phyloP scores from a whole-genome alignment of 2,797 vertebrate species.

The Harpagifer antarcticus region DNA sequence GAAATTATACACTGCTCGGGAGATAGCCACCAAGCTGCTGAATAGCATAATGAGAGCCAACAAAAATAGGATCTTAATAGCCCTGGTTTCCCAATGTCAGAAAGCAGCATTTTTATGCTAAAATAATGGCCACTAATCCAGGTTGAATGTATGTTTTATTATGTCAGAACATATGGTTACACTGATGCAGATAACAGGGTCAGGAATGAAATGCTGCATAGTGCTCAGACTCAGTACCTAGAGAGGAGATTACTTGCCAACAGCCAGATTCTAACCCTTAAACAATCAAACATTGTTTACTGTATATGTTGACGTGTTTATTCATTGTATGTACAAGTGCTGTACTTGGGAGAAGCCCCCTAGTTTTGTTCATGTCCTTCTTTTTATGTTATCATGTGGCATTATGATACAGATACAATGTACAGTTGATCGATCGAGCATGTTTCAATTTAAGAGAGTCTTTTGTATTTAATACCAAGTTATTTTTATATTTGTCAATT shows the following conservation, averaged over 20 bases:
- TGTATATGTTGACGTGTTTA: no score
- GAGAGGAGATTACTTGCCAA: not conserved
- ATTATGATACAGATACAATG: not conserved
- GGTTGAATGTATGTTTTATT: slow-evolving; percentile 55
- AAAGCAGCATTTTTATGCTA: slow-evolving; percentile 61
- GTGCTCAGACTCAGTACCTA: slow-evolving; percentile 5
- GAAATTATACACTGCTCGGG: slow-evolving; percentile 84
- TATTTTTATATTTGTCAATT: no score
- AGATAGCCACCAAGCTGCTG: slow-evolving; percentile 82
- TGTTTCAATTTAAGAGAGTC: not conserved
- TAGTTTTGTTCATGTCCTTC: no score
- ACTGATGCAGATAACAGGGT: slow-evolving; percentile 44
- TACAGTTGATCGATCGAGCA: slow-evolving; percentile 6
- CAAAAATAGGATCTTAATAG: slow-evolving; percentile 83
- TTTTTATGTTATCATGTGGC: not conserved
- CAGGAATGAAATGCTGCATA: slow-evolving; percentile 50
- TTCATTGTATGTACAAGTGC: no score
- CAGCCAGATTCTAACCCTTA: not conserved
- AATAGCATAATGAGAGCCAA: slow-evolving; percentile 80
- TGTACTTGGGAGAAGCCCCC: no score
- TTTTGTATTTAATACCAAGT: no score
- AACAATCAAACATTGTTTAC: no score
- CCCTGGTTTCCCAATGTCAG: slow-evolving; percentile 65
- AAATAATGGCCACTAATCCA: slow-evolving; percentile 19
- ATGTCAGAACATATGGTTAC: slow-evolving; percentile 54